A percentile compares a stretch with the other conserved stretches of the same genome.
Evolutionary conservation across 2,888 invertebrate genomes (phyloP).

Genomic region (Buathra laborator): DNA sequence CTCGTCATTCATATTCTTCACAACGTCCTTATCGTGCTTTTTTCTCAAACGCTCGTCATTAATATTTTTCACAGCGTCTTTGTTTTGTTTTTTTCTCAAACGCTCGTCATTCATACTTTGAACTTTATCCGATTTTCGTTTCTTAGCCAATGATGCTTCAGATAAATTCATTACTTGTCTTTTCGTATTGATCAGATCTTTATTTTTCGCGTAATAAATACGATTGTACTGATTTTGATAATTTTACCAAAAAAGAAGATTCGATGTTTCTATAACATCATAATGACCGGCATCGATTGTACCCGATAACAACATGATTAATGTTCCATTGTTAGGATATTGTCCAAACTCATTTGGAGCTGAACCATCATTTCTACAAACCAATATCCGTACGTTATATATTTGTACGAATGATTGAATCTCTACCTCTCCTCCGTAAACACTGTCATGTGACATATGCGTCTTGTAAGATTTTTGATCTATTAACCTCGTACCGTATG

Average conservation of each 20-base stretch:
- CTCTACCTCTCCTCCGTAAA: conserved; percentile 29
- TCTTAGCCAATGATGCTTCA: not conserved
- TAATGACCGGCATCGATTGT: conserved; percentile 19
- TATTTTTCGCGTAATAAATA: not conserved
- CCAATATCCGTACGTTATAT: conserved; percentile 6
- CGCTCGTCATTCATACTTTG: not conserved
- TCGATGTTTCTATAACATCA: conserved; percentile 3
- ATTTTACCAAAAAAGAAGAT: not conserved
- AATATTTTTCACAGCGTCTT: not conserved
- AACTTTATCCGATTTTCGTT: not conserved
- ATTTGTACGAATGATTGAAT: conserved; percentile 26
- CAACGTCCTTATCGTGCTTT: not conserved
- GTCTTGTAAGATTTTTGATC: conserved; percentile 1
- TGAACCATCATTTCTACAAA: not conserved
- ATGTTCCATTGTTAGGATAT: not conserved
- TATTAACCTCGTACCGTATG: not conserved
- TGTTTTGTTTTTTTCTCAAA: not conserved
- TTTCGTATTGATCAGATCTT: not conserved
- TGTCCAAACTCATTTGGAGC: not conserved
- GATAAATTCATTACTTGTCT: not conserved
- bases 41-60: not conserved
- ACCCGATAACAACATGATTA: conserved; percentile 3
- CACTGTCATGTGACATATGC: conserved; percentile 4
- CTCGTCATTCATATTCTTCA: not conserved
- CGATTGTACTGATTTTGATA: not conserved